These are phyloP conservation scores for Phataginus tricuspis DNA, from an alignment of 2,797 vertebrate genomes.

Conservation along the genomic window DNA sequence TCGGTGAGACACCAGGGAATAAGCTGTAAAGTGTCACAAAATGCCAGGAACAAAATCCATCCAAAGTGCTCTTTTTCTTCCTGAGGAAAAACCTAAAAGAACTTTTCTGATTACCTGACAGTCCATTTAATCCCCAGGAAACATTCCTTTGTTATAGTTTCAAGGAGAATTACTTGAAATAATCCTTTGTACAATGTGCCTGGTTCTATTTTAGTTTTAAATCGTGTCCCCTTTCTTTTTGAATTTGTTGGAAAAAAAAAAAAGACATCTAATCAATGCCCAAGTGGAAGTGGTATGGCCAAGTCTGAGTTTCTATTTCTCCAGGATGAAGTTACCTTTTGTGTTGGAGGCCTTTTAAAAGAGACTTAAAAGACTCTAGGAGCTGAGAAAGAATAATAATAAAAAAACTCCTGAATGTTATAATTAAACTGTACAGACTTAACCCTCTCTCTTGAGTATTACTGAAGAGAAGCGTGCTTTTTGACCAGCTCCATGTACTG, in stretches of 20 bases:
- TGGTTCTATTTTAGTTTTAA: slow-evolving; percentile 90
- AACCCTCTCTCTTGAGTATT: slow-evolving; percentile 69
- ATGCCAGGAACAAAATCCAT: slow-evolving; percentile 87
- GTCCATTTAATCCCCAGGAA: slow-evolving; percentile 91
- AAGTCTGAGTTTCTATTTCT: slow-evolving; percentile 83
- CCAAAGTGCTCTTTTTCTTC: slow-evolving; percentile 89
- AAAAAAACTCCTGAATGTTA: slow-evolving; percentile 75
- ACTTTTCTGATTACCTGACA: slow-evolving; percentile 91
- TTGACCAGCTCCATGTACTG: not conserved
- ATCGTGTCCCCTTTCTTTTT: slow-evolving; percentile 87
- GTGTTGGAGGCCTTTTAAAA: slow-evolving; percentile 82
- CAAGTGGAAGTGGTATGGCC: slow-evolving; percentile 84
- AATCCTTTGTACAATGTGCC: slow-evolving; percentile 89
- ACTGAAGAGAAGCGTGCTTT: slow-evolving; percentile 60
- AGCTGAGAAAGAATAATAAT: slow-evolving; percentile 81
- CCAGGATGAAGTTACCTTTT: slow-evolving; percentile 85
- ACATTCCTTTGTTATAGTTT: slow-evolving; percentile 90
- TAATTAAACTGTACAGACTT: slow-evolving; percentile 79
- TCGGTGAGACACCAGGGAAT: slow-evolving; percentile 85
- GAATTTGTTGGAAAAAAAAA: slow-evolving; percentile 80
- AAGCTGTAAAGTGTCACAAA: slow-evolving; percentile 88
- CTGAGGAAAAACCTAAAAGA: slow-evolving; percentile 88
- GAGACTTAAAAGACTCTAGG: slow-evolving; percentile 79
- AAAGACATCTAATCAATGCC: slow-evolving; percentile 87
- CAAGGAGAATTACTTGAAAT: slow-evolving; percentile 92